These are phyloP conservation scores for Scaptomyza reducta DNA, from an alignment of 2,888 invertebrate species.

Conservation along the genomic window DNA sequence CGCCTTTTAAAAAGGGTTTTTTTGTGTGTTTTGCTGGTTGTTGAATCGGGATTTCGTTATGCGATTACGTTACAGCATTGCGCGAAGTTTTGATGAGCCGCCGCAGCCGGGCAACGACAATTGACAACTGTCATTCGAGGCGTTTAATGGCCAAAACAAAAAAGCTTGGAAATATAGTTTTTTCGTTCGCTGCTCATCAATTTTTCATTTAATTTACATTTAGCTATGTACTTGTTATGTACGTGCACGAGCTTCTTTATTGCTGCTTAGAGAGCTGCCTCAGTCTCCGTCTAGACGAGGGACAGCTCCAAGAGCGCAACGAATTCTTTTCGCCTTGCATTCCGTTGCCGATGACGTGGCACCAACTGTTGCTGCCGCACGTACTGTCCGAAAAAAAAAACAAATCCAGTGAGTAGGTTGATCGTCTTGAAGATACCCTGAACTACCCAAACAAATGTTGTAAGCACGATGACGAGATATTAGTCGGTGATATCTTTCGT, in stretches of 20 bases:
- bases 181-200: conserved; percentile 63
- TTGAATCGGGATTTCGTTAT: conserved; percentile 18
- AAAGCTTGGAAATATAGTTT: conserved; percentile 39
- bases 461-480: too few species aligned
- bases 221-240: conserved; percentile 59
- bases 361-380: conserved; percentile 40
- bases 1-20: conserved; percentile 28
- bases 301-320: conserved; percentile 56
- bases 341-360: conserved; percentile 64
- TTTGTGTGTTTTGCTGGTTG: neutral
- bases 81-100: conserved; percentile 55
- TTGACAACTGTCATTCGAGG: conserved; percentile 65
- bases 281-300: conserved; percentile 30
- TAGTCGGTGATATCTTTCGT: too few species aligned
- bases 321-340: conserved; percentile 77
- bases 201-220: conserved; percentile 81
- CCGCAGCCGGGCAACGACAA: conserved; percentile 72
- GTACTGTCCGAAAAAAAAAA: conserved; percentile 36
- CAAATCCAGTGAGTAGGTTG: neutral
- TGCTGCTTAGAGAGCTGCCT: conserved; percentile 5
- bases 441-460: too few species aligned
- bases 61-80: conserved; percentile 30
- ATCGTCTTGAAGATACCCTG: neutral
- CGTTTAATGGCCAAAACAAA: conserved; percentile 70
- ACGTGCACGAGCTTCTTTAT: conserved; percentile 36